Conservation (phyloP, 2,797 vertebrate genomes). For the Sebastes trivittatus region DNA sequence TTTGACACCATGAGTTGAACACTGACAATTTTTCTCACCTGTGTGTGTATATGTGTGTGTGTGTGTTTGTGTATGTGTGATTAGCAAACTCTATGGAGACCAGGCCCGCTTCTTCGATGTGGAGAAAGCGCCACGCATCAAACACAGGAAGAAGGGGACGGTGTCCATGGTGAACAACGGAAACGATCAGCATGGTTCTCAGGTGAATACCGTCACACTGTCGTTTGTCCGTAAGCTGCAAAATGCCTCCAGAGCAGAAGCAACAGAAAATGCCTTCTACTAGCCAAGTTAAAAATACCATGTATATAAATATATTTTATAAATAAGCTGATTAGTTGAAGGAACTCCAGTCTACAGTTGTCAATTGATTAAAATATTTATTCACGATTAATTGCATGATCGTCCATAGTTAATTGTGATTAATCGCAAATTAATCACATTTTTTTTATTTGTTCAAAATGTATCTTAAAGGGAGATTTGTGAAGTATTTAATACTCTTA, state of each 20-base stretch:
- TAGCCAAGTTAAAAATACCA: background rate
- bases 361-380: too few species aligned
- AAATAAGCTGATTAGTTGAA: background rate
- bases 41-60: background rate
- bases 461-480: too few species aligned
- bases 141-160: constrained; percentile 94
- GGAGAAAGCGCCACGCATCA: constrained; percentile 94
- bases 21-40: background rate
- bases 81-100: constrained; percentile 94
- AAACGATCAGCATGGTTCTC: constrained; percentile 92
- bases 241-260: background rate
- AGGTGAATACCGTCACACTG: constrained; percentile 78
- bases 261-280: background rate
- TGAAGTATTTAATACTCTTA: too few species aligned
- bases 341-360: too few species aligned
- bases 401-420: too few species aligned
- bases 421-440: too few species aligned
- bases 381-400: too few species aligned
- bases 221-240: background rate
- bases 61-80: background rate
- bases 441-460: too few species aligned
- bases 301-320: background rate
- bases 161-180: constrained; percentile 99
- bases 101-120: constrained; percentile 94
- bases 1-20: background rate